Percentiles rank a stretch among this genome's conserved stretches.
phyloP scores from a whole-genome alignment of 2,113 vertebrate species.

The Anolis carolinensis region DNA sequence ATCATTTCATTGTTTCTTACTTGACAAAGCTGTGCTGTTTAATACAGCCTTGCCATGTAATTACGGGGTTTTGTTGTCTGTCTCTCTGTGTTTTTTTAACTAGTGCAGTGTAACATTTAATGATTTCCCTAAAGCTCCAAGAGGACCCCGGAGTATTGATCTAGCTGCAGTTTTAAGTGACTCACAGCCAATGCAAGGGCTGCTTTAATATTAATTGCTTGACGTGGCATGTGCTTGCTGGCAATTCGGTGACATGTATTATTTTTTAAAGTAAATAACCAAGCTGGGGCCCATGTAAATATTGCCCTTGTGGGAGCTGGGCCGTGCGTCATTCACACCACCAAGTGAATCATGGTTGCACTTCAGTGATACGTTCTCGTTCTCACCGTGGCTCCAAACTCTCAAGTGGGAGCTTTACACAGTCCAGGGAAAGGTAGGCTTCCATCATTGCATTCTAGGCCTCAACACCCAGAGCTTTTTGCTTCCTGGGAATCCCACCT shows the following conservation, averaged over 20 bases:
- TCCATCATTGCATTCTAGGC: not conserved
- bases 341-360: constrained; percentile 6
- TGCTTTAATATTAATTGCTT: constrained; percentile 65
- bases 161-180: constrained; percentile 47
- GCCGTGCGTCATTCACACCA: constrained; percentile 48
- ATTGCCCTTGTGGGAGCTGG: constrained; percentile 48
- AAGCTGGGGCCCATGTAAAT: constrained; percentile 47
- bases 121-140: constrained; percentile 75
- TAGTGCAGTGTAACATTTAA: constrained; percentile 59
- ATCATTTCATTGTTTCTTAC: not conserved
- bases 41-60: constrained; percentile 40
- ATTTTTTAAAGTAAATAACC: constrained; percentile 71
- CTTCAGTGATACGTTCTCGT: constrained; percentile 47
- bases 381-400: constrained; percentile 41
- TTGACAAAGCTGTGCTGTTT: constrained; percentile 31
- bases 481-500: not conserved
- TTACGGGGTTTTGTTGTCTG: constrained; percentile 32
- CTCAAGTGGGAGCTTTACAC: constrained; percentile 11
- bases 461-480: not conserved
- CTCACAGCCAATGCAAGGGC: constrained; percentile 22
- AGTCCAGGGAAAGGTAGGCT: not conserved
- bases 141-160: constrained; percentile 68
- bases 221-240: constrained; percentile 30
- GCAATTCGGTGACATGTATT: constrained; percentile 34
- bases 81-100: constrained; percentile 34